Conservation (phyloP, 2,113 vertebrate genomes). For the Phylloscopus trochiloides region DNA sequence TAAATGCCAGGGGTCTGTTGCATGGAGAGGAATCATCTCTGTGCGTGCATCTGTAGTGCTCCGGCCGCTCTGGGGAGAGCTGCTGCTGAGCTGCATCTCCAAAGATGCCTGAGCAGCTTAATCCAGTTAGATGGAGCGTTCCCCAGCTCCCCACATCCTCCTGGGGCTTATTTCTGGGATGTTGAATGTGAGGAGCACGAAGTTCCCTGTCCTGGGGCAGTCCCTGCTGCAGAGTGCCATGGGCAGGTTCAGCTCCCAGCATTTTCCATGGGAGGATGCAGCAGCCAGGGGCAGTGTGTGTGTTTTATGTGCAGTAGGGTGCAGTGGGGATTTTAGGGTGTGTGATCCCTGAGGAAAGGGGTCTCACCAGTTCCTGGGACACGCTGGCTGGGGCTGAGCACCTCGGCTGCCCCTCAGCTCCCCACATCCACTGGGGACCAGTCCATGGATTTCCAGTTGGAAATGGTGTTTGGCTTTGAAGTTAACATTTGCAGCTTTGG, state of each 20-base stretch:
- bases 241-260: rapidly evolving
- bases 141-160: background rate
- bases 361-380: background rate
- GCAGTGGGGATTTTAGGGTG: rapidly evolving
- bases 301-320: rapidly evolving
- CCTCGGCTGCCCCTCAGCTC: background rate
- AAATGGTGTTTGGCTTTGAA: background rate
- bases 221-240: rapidly evolving
- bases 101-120: background rate
- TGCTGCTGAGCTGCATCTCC: background rate
- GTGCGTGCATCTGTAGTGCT: background rate
- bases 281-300: background rate
- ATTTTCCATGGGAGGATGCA: rapidly evolving
- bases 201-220: rapidly evolving
- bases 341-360: background rate
- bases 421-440: background rate
- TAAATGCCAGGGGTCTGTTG: background rate
- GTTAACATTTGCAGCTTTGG: background rate
- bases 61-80: rapidly evolving
- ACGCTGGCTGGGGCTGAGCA: background rate
- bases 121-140: rapidly evolving
- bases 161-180: background rate
- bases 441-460: background rate
- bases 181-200: too few relatives aligned
- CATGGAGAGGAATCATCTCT: rapidly evolving